A percentile compares a stretch with the other conserved stretches of the same genome.
phyloP scores from a whole-genome alignment of 2,888 invertebrate genomes.

The Lamellibrachia columna region DNA sequence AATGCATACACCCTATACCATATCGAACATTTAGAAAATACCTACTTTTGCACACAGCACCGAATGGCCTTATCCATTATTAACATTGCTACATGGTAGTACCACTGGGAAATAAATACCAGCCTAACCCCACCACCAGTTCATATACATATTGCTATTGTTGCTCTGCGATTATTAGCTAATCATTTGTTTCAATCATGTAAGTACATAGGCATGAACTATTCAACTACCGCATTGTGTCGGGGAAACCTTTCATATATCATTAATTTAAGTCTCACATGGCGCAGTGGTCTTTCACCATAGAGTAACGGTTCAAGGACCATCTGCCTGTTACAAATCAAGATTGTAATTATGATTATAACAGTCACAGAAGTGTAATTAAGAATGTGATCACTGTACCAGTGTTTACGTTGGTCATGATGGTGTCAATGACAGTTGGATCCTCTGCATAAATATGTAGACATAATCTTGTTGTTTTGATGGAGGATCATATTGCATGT shows the following conservation, averaged over 20 bases:
- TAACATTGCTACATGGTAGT: background rate
- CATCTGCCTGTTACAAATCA: background rate
- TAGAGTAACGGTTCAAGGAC: background rate
- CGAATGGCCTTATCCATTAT: background rate
- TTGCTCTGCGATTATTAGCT: background rate
- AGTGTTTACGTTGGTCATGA: no score
- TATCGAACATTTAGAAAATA: background rate
- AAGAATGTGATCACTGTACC: background rate
- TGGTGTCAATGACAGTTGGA: no score
- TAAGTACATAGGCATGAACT: background rate
- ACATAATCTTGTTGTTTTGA: no score
- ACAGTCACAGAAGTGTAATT: background rate
- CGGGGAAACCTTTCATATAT: background rate
- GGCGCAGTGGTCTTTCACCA: background rate
- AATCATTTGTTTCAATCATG: background rate
- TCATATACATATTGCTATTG: constrained; percentile 1
- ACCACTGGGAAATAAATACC: background rate
- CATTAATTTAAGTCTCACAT: background rate
- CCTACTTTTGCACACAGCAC: background rate
- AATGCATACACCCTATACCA: background rate
- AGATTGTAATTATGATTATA: no score
- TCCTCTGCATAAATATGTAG: no score
- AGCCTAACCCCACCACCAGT: background rate
- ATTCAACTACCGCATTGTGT: background rate
- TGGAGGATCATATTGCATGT: no score